Base-by-base conservation (phyloP, 2,113 vertebrate genomes). In the Apteryx mantelli region DNA sequence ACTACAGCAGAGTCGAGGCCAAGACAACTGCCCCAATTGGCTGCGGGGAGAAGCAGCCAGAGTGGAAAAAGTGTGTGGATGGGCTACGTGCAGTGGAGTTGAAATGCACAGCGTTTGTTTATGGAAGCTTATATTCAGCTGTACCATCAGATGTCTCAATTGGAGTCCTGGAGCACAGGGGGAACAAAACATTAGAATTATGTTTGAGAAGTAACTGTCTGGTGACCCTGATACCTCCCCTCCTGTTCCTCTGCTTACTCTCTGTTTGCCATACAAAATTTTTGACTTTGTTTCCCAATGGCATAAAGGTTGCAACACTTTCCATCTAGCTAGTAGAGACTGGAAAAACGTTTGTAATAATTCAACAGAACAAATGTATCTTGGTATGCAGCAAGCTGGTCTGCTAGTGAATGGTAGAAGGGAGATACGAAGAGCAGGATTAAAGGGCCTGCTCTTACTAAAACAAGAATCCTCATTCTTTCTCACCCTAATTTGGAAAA, bases 51-150 rank as follows among this genome's bases (percentile, higher is more conserved):
- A 84, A 90, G 34, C 50, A 82, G 91, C 44, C 88, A 66, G 96
- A 89, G 88, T 95, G 94, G 95, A 95, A 92, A 97, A 96, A 89
- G 48, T 50, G 66, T 91, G 82, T 91, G 79, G 60, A 69, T 83
- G 82, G 86, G 11, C 71, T 94, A 90, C 30, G 56, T 93, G 80
- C 95, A 79, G 73, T 4, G 50, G 48, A 84, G 79, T 91, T 95
- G 81, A 73, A 83, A 56, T 21, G 48, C 58, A 36, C 28, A 58
- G 82, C 0, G 0, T 82, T 91, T 97, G 83, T 96, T 95, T 95
- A 68, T 91, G 88, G 46, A 74, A 77, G n/a, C 55, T 95, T 88
- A 80, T 48, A 76, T 85, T 88, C 91, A 95, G 91, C 73, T 82
- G 52, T 61, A 90, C 63, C 70, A 46, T 75, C 55, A 58, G 70